These are phyloP conservation scores for Coelopa pilipes DNA, from an alignment of 2,888 invertebrate species.

Conservation along the genomic window DNA sequence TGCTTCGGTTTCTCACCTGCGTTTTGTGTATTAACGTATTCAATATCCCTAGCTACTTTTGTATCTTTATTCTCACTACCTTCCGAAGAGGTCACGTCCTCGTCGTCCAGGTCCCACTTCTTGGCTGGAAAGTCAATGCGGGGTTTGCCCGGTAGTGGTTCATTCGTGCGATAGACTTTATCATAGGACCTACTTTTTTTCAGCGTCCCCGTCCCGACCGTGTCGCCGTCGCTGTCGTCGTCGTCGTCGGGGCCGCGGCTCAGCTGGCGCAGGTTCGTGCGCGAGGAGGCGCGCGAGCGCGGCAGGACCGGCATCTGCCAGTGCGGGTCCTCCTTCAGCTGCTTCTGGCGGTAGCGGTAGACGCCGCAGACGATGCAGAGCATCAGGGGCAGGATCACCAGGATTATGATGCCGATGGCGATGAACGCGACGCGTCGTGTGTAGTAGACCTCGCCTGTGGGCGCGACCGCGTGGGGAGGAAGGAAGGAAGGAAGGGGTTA, in stretches of 20 bases:
- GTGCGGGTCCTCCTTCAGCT: conserved; percentile 71
- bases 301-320: conserved; percentile 71
- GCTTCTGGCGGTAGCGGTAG: conserved; percentile 74
- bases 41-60: conserved; percentile 73
- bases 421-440: conserved; percentile 79
- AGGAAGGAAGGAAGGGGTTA: no score
- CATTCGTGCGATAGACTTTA: conserved; percentile 84
- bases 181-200: conserved; percentile 82
- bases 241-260: conserved; percentile 68
- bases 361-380: conserved; percentile 72
- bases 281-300: conserved; percentile 72
- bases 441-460: conserved; percentile 73
- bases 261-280: conserved; percentile 69
- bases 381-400: conserved; percentile 75
- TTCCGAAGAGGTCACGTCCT: conserved; percentile 73
- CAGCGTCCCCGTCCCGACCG: conserved; percentile 68
- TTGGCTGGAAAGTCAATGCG: conserved; percentile 84
- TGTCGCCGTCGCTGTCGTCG: conserved; percentile 57
- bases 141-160: conserved; percentile 79
- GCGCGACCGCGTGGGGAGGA: background rate
- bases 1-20: conserved; percentile 70
- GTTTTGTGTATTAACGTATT: conserved; percentile 68
- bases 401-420: conserved; percentile 78
- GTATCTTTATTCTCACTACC: conserved; percentile 74
- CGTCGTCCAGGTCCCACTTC: conserved; percentile 80